These are phyloP conservation scores for Lepus timidus DNA, from an alignment of 2,113 vertebrate genomes.

Conservation along the genomic window DNA sequence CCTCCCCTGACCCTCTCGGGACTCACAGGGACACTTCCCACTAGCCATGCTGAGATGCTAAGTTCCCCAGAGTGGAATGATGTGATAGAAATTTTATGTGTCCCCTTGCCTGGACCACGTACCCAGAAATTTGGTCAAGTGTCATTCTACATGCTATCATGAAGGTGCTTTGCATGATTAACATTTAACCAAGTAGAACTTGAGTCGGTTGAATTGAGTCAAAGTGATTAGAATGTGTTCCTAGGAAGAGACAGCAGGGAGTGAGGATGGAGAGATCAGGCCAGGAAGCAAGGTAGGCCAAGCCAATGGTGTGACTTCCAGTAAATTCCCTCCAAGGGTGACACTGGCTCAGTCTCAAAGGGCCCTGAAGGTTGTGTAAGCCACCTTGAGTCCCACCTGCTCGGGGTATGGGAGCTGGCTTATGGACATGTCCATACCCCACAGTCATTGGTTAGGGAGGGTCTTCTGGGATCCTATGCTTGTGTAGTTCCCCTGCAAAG, in stretches of 20 bases:
- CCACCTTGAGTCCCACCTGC: background rate
- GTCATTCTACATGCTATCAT: background rate
- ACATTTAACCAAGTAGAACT: background rate
- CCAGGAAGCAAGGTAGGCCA: background rate
- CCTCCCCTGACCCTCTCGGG: background rate
- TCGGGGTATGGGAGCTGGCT: background rate
- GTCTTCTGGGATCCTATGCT: background rate
- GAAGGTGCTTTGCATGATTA: background rate
- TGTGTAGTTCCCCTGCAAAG: background rate
- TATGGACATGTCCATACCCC: background rate
- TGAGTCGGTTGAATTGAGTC: background rate
- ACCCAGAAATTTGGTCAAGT: background rate
- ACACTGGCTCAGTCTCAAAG: background rate
- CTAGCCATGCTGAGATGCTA: background rate
- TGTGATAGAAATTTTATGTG: background rate
- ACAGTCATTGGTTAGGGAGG: background rate
- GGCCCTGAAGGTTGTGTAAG: rapidly evolving
- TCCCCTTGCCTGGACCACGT: background rate
- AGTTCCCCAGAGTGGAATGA: background rate
- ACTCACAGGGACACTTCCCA: background rate
- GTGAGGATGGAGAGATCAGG: background rate
- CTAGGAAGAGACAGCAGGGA: background rate
- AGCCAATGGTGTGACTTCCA: background rate
- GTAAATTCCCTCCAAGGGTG: background rate
- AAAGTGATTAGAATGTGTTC: background rate